These are phyloP conservation scores for Lamellibrachia columna DNA, from an alignment of 2,888 invertebrate genomes.

Conservation along the genomic window DNA sequence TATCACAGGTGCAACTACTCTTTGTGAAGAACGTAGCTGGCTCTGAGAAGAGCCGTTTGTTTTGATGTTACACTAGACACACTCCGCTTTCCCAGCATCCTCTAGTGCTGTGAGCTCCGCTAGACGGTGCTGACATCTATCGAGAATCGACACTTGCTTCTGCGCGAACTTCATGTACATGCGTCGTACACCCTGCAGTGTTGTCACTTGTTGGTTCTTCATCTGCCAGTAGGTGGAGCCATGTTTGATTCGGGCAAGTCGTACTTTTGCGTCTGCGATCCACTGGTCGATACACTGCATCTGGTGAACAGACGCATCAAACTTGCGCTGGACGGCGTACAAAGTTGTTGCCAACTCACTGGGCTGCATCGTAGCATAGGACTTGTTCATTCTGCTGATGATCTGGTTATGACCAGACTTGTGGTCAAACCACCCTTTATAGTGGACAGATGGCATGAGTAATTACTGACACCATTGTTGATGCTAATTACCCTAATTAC, in stretches of 20 bases:
- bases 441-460: not conserved
- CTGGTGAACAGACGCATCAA: not conserved
- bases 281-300: not conserved
- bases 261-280: conserved; percentile 19
- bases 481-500: not conserved
- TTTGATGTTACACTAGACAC: not conserved
- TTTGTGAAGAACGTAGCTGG: not conserved
- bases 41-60: not conserved
- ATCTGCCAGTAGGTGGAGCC: not conserved
- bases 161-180: not conserved
- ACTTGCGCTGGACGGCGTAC: not conserved
- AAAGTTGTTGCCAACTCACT: not conserved
- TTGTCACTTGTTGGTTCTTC: not conserved
- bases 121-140: not conserved
- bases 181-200: not conserved
- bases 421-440: not conserved
- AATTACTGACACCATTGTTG: not conserved
- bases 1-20: not conserved
- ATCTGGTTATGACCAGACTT: not conserved
- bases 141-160: not conserved
- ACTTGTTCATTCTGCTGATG: not conserved
- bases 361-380: not conserved
- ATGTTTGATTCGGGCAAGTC: conserved; percentile 13
- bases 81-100: not conserved
- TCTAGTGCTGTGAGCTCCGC: not conserved